A percentile compares a stretch with the other conserved stretches of the same genome.
Evolutionary conservation across 2,113 vertebrate genomes (phyloP).

Genomic region (Burhinus oedicnemus): DNA sequence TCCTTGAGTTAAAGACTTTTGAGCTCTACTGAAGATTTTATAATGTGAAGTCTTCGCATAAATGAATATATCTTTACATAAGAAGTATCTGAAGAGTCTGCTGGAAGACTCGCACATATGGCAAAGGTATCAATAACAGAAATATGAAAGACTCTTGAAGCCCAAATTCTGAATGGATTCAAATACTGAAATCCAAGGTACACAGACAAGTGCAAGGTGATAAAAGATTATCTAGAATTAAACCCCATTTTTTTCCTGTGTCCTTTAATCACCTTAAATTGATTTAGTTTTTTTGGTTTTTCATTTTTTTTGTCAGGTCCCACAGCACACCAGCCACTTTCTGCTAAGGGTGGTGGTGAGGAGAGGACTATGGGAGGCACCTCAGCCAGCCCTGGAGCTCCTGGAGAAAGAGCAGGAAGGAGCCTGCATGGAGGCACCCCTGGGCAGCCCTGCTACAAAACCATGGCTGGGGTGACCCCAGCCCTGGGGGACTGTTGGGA

Average conservation of each 20-base stretch:
- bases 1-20: neutral
- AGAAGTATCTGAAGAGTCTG: neutral
- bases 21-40: neutral
- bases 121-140: neutral
- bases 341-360: neutral
- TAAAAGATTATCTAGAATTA: neutral
- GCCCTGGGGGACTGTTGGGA: fast-evolving
- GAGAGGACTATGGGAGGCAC: neutral
- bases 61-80: neutral
- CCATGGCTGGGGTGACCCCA: neutral
- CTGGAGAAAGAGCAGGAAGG: neutral
- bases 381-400: neutral
- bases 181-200: neutral
- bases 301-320: neutral
- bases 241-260: neutral
- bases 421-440: fast-evolving
- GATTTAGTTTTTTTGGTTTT: neutral
- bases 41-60: neutral
- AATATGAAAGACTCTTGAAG: neutral
- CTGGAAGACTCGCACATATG: neutral
- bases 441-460: neutral
- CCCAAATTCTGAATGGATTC: neutral
- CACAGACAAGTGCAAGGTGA: fast-evolving
- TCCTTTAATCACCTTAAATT: neutral
- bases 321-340: neutral